phyloP scores from a whole-genome alignment of 2,113 vertebrate species.

The Carassius carassius region DNA sequence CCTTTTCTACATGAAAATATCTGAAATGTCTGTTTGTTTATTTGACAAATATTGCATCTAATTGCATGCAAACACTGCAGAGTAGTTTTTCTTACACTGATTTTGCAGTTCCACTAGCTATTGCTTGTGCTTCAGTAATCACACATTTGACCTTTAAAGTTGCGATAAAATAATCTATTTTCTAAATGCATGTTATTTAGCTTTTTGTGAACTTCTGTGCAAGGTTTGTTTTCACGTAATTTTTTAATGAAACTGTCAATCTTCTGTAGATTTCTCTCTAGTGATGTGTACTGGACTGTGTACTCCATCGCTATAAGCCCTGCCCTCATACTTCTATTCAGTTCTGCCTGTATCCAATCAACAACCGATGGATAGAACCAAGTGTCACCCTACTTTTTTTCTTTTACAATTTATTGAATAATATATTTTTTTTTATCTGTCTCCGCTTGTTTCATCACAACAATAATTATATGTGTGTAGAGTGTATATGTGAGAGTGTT shows the following conservation, averaged over 20 bases:
- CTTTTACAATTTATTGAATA: not conserved
- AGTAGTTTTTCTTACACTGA: too few relatives aligned
- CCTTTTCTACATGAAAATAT: too few relatives aligned
- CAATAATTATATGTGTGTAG: constrained; percentile 79
- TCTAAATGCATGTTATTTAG: not conserved
- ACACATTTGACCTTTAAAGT: too few relatives aligned
- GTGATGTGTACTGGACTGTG: not conserved
- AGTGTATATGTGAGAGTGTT: constrained; percentile 9
- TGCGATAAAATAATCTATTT: too few relatives aligned
- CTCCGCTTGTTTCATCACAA: not conserved
- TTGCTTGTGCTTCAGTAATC: too few relatives aligned
- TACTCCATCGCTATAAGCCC: not conserved
- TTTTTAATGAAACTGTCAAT: not conserved
- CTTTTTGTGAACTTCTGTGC: not conserved
- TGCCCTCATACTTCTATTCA: not conserved
- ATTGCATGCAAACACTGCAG: not conserved
- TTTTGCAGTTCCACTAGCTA: too few relatives aligned
- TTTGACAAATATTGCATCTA: too few relatives aligned
- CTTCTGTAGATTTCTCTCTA: not conserved
- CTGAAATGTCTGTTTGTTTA: too few relatives aligned
- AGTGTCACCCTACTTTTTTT: not conserved
- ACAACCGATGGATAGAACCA: not conserved
- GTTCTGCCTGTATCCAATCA: not conserved
- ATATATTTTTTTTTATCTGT: not conserved
- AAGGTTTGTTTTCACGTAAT: not conserved